Evolutionary conservation across 2,888 invertebrate species (phyloP), one percentile per base, ranked within the genome.

Genomic region (Agrotis puta): DNA sequence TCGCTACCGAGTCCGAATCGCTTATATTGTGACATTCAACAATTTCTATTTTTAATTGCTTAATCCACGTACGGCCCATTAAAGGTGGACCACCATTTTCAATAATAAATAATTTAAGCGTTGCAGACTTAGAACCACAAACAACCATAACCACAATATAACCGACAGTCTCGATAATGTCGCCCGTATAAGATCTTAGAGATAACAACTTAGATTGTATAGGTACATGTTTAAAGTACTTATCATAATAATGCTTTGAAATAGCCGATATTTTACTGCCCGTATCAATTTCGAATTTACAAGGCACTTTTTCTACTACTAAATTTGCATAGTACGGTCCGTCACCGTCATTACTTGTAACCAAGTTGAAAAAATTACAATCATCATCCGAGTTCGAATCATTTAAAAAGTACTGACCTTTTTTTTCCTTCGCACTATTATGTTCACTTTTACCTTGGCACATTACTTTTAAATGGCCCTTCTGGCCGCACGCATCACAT

Each of bases 11-110:
- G 33, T 33, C 33, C 33, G 33, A 33, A 33, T 33, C 33, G 33
- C 6, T 70, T 9, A 59, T 50, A 27, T 58, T 51, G 43, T 50
- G 53, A 18, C 64, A 65, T 27, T 56, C 57, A 18, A 50, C 57
- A 16, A 45, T 13, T 14, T 20, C 39, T 22, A 73, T 22, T 16
- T 59, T 56, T 4, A 56, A 33, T n/a, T 56, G 56, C 27, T 27
- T 56, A 56, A 56, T 56, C 27, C 56, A 33, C 11, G 61, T 53
- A 11, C 72, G 61, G 14, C 72, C 76, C 27, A 73, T 33, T n/a
- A 77, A 51, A 14, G 77, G 77, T 14, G 64, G 73, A 2, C 73
- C 77, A 7, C 73, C 77, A 43, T 61, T 70, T 7, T 67, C 33
- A 57, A 73, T 70, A 51, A 73, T 50, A 70, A 48, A 67, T n/a